Evolutionary conservation across 2,797 vertebrate species (phyloP).

Genomic region (Poecile montanus): DNA sequence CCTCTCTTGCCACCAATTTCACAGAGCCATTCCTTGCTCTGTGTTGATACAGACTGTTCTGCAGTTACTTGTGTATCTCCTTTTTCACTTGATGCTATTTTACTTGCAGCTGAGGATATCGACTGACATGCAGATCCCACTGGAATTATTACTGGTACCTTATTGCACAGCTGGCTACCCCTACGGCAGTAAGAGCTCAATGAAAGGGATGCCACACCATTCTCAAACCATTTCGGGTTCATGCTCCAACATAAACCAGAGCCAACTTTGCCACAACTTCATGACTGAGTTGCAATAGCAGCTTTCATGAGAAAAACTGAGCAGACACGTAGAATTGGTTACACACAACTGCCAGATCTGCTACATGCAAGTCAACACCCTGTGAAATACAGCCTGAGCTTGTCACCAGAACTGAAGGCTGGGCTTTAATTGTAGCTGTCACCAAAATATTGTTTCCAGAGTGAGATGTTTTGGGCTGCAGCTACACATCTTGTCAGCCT

Average conservation of each 20-base stretch:
- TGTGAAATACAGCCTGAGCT: rapidly evolving
- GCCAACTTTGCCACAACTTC: neutral
- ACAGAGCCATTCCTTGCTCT: neutral
- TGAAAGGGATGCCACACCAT: rapidly evolving
- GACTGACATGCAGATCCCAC: neutral
- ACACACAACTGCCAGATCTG: neutral
- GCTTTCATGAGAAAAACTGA: neutral
- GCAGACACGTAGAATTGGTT: neutral
- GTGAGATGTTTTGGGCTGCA: neutral
- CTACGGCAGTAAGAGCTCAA: neutral
- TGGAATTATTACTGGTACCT: neutral
- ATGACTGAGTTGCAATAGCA: neutral
- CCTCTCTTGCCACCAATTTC: neutral
- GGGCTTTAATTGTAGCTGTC: neutral
- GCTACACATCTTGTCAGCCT: neutral
- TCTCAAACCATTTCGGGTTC: neutral
- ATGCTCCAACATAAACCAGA: neutral
- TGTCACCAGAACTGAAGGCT: neutral
- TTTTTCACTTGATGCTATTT: neutral
- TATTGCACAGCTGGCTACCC: neutral
- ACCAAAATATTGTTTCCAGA: neutral
- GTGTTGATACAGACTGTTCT: neutral
- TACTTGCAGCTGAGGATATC: neutral
- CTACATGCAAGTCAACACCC: rapidly evolving
- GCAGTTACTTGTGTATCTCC: neutral